Evolutionary conservation across 2,888 invertebrate species (phyloP).

Genomic region (Tyria jacobaeae): DNA sequence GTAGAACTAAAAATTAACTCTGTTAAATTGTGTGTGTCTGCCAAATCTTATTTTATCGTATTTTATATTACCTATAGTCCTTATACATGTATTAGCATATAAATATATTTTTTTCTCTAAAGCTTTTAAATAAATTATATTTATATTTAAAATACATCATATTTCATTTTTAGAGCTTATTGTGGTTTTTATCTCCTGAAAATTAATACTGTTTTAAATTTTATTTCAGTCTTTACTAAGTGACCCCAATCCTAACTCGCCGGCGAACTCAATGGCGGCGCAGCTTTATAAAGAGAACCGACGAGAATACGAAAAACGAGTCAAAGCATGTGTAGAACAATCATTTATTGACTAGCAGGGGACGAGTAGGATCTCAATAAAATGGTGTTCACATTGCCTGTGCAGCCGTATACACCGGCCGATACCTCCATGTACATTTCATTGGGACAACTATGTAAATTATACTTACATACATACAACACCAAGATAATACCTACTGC

Average conservation of each 20-base stretch:
- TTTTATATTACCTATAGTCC: too few relatives aligned
- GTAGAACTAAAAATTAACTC: too few relatives aligned
- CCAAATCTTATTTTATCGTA: too few relatives aligned
- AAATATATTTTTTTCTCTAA: background rate
- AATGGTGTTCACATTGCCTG: slow-evolving; percentile 61
- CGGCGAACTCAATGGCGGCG: slow-evolving; percentile 99
- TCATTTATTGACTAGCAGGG: slow-evolving; percentile 97
- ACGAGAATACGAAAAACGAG: slow-evolving; percentile 99
- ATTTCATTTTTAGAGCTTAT: background rate
- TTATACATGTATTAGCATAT: background rate
- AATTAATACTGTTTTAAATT: slow-evolving; percentile 8
- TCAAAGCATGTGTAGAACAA: slow-evolving; percentile 99
- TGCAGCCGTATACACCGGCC: slow-evolving; percentile 59
- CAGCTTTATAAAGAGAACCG: slow-evolving; percentile 99
- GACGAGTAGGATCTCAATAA: slow-evolving; percentile 60
- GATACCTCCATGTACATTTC: slow-evolving; percentile 70
- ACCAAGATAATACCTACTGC: slow-evolving; percentile 47
- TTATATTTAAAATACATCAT: too few relatives aligned
- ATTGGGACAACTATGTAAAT: slow-evolving; percentile 76
- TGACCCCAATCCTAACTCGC: slow-evolving; percentile 99
- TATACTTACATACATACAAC: slow-evolving; percentile 51
- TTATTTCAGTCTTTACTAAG: slow-evolving; percentile 97
- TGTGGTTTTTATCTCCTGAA: background rate
- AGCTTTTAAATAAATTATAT: too few relatives aligned
- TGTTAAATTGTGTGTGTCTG: too few relatives aligned